Evolutionary conservation across 2,888 invertebrate genomes (phyloP), one percentile per base, ranked within the genome.

Genomic region (Acanthosoma haemorrhoidale): DNA sequence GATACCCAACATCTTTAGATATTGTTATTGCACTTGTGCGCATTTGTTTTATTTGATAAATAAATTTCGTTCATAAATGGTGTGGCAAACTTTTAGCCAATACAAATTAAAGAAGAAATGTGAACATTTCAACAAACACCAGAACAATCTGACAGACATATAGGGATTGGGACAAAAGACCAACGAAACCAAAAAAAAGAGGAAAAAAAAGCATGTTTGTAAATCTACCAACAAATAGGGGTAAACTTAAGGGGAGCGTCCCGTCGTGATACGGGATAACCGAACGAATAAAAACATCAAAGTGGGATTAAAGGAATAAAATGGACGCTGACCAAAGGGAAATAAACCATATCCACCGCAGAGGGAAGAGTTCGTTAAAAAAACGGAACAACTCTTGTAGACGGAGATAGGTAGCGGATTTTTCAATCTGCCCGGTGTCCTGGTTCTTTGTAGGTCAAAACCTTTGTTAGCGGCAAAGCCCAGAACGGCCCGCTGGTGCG

Each of bases 211-310:
- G n/a, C n/a, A n/a, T n/a, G n/a, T n/a, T n/a, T n/a, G n/a, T n/a
- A n/a, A n/a, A n/a, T n/a, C n/a, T n/a, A n/a, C n/a, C n/a, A n/a
- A n/a, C n/a, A n/a, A n/a, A n/a, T n/a, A n/a, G n/a, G n/a, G n/a
- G n/a, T n/a, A n/a, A n/a, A n/a, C n/a, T n/a, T 51, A 51, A 51
- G 25, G 29, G 25, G 25, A 51, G 51, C 51, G 51, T 25, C 29
- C 51, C 29, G 29, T 51, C 51, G 51, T 51, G 51, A 51, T 25
- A 51, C 51, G 29, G 25, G 51, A 51, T 51, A 51, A 51, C 25
- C 51, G 51, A 51, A 25, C 25, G 51, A 51, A 51, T 51, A 51
- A 51, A 51, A 51, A 51, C 25, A 51, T 51, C 51, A 51, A 51
- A 51, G 25, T 13, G n/a, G n/a, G 51, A 51, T 51, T 51, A 21